These are phyloP conservation scores for Labeo rohita DNA, from an alignment of 2,113 vertebrate genomes.

Conservation along the genomic window DNA sequence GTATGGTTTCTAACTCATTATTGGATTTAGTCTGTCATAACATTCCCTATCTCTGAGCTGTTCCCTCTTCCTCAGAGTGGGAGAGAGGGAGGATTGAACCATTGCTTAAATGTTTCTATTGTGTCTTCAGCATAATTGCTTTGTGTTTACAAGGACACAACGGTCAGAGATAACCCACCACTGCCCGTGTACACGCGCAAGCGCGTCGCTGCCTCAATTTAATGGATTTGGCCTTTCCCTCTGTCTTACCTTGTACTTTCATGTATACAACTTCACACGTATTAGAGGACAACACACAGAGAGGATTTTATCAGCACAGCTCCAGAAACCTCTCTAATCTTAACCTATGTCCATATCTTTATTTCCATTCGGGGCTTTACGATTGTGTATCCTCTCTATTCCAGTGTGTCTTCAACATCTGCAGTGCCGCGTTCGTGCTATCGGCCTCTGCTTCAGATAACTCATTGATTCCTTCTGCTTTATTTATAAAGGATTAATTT, in stretches of 20 bases:
- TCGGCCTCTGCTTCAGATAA: conserved; percentile 20
- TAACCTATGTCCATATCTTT: conserved; percentile 43
- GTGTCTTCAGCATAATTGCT: conserved; percentile 65
- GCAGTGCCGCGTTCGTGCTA: neutral
- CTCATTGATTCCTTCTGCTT: conserved; percentile 34
- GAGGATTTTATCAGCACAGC: conserved; percentile 42
- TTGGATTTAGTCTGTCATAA: conserved; percentile 27
- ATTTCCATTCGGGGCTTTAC: conserved; percentile 20
- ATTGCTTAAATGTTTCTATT: conserved; percentile 67
- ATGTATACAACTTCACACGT: conserved; percentile 23
- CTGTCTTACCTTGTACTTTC: conserved; percentile 31
- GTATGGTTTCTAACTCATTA: conserved; percentile 20
- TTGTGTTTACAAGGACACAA: conserved; percentile 67
- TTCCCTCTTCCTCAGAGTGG: conserved; percentile 20
- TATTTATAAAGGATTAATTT: conserved; percentile 55
- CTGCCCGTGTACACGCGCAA: conserved; percentile 11
- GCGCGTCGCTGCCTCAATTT: conserved; percentile 53
- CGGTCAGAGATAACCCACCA: conserved; percentile 63
- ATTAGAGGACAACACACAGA: conserved; percentile 28
- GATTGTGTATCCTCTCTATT: conserved; percentile 21
- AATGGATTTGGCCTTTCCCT: conserved; percentile 38
- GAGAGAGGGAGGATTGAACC: conserved; percentile 54
- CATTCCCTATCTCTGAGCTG: conserved; percentile 8
- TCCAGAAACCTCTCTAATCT: conserved; percentile 43
- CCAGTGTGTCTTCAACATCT: conserved; percentile 14